A percentile compares a stretch with the other conserved stretches of the same genome.
Evolutionary conservation across 2,113 vertebrate species (phyloP).

Genomic region (Catharus bicknelli): DNA sequence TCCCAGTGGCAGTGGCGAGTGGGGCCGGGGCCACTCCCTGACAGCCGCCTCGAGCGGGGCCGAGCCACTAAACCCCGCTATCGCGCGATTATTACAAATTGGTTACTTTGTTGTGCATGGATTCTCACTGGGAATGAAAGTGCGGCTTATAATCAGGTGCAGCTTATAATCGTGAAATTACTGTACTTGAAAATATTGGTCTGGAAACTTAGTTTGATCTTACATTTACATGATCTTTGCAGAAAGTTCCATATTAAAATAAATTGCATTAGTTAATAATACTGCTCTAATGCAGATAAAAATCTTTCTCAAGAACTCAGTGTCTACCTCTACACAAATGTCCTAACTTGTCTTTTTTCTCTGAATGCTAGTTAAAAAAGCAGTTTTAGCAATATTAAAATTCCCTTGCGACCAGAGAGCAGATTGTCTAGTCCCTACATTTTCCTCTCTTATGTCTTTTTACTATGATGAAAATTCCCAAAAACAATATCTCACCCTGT

Average conservation of each 20-base stretch:
- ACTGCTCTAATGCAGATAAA: not conserved
- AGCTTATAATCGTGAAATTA: too few species aligned
- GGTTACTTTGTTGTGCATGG: too few species aligned
- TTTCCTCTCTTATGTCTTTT: not conserved
- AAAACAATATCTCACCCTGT: not conserved
- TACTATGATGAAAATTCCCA: not conserved
- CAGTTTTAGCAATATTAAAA: not conserved
- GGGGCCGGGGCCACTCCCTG: too few species aligned
- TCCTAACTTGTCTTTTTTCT: not conserved
- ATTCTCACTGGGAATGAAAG: too few species aligned
- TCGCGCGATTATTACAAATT: too few species aligned
- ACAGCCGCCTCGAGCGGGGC: too few species aligned
- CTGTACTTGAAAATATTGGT: not conserved
- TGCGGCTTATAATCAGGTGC: too few species aligned
- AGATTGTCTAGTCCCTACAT: not conserved
- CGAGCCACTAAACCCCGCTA: too few species aligned
- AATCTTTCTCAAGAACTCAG: not conserved
- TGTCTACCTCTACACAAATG: not conserved
- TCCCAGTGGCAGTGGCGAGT: too few species aligned
- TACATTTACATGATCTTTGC: not conserved
- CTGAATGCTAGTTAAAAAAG: not conserved
- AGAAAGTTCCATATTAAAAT: not conserved
- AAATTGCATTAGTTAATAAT: not conserved
- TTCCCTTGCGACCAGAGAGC: fast-evolving
- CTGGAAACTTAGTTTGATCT: not conserved